Conservation (phyloP, 2,888 invertebrate species). For the Amblyjoppa fuscipennis region DNA sequence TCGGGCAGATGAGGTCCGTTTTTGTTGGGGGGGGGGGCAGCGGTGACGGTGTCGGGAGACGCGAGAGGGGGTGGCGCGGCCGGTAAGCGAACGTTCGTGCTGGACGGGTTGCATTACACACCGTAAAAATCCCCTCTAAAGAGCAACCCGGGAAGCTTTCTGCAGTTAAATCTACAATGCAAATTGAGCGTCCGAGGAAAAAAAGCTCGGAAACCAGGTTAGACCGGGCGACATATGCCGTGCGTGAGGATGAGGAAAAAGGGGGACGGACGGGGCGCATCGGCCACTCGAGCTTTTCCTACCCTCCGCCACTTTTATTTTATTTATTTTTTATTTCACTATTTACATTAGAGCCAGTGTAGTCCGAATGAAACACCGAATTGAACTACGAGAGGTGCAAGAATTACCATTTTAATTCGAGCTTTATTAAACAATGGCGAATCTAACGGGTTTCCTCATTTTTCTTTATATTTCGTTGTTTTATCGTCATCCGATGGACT, state of each 20-base stretch:
- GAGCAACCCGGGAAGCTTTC: slow-evolving; percentile 75
- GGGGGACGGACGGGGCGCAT: neutral
- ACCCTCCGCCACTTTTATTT: slow-evolving; percentile 40
- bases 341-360: slow-evolving; percentile 68
- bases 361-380: slow-evolving; percentile 73
- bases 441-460: slow-evolving; percentile 6
- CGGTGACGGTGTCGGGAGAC: slow-evolving; percentile 1
- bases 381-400: slow-evolving; percentile 67
- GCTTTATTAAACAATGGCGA: slow-evolving; percentile 68
- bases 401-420: slow-evolving; percentile 77
- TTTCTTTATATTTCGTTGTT: neutral
- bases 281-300: neutral
- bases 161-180: slow-evolving; percentile 80
- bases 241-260: slow-evolving; percentile 29
- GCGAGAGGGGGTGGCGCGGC: neutral
- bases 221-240: slow-evolving; percentile 77
- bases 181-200: slow-evolving; percentile 73
- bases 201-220: slow-evolving; percentile 73
- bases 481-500: neutral
- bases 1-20: slow-evolving; percentile 9
- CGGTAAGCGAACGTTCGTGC: slow-evolving; percentile 59
- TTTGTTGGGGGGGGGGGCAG: slow-evolving; percentile 7
- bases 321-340: slow-evolving; percentile 34
- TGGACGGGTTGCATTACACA: slow-evolving; percentile 68
- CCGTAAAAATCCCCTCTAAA: slow-evolving; percentile 75